Evolutionary conservation across 2,888 invertebrate genomes (phyloP), one percentile per base, ranked within the genome.

Genomic region (Eustalomyia histrio): DNA sequence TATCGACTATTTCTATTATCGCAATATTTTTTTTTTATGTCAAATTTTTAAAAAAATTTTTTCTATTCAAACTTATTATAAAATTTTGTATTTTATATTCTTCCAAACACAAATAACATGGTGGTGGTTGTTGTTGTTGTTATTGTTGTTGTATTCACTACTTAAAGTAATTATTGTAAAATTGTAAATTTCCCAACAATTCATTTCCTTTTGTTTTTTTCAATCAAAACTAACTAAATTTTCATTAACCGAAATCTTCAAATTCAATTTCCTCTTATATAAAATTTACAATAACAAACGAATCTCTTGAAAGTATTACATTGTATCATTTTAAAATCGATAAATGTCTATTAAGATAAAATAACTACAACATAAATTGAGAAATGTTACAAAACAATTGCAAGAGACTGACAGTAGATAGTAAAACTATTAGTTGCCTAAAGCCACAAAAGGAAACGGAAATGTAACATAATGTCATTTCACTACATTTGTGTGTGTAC

Each of bases 371-470:
- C 39, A 0, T 6, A 47, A 47, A 14, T 47, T 47, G 43, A 14
- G 14, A 7, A 47, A 47, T 47, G n/a, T 47, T 47, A n/a, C n/a
- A 47, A 47, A 2, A n/a, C 43, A n/a, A 39, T 12, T 12, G 6
- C 12, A 5, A n/a, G 5, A 14, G 39, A 39, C 6, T 39, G 39
- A 39, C 39, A 12, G 39, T 39, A 39, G 12, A 12, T 33, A 17
- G 7, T 9, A 58, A 58, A 16, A 33, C 33, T 18, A 39, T 47
- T n/a, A 5, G 16, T n/a, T n/a, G 43, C 43, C 43, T 47, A n/a
- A 47, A 47, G 43, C 43, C 43, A 43, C 17, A 35, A 35, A 14
- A 64, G 64, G 29, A 65, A 47, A 53, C 64, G 73, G 73, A 73
- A 64, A 57, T 73, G 55, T 47, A 58, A 33, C 6, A 17, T 16